Evolutionary conservation across 2,888 invertebrate genomes (phyloP).

Genomic region (Stomorhina lunata): DNA sequence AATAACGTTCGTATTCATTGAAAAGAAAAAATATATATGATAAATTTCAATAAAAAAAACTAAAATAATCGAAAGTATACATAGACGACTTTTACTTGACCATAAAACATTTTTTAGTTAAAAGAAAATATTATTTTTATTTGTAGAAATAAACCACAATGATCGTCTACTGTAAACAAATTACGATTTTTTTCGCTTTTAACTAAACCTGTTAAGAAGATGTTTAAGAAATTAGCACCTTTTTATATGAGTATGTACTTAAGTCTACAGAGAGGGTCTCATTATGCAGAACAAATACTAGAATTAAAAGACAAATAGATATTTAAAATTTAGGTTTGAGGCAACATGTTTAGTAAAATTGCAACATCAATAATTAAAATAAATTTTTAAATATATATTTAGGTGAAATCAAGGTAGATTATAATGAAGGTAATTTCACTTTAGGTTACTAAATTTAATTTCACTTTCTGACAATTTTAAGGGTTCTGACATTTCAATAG

Average conservation of each 20-base stretch:
- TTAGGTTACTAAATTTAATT: too few species aligned
- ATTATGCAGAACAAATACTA: background rate
- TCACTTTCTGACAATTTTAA: too few species aligned
- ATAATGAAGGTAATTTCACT: too few species aligned
- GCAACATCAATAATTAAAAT: too few species aligned
- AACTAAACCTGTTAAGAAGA: background rate
- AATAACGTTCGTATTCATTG: slow-evolving; percentile 9
- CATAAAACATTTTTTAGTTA: slow-evolving; percentile 20
- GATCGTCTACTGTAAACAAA: slow-evolving; percentile 25
- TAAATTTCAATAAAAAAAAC: slow-evolving; percentile 38
- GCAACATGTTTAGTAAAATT: background rate
- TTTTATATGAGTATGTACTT: too few species aligned
- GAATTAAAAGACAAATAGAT: background rate
- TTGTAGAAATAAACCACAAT: slow-evolving; percentile 27
- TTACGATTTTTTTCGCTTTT: background rate
- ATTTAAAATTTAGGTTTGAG: background rate
- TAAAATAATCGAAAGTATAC: slow-evolving; percentile 67
- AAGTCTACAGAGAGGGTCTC: too few species aligned
- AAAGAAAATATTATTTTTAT: slow-evolving; percentile 8
- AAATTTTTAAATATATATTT: too few species aligned
- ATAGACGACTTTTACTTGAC: slow-evolving; percentile 59
- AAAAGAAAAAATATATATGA: slow-evolving; percentile 29
- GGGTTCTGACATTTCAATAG: too few species aligned
- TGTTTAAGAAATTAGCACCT: slow-evolving; percentile 16
- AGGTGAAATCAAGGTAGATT: too few species aligned